These are phyloP conservation scores for Scomber japonicus DNA, from an alignment of 2,113 vertebrate species.

Conservation along the genomic window DNA sequence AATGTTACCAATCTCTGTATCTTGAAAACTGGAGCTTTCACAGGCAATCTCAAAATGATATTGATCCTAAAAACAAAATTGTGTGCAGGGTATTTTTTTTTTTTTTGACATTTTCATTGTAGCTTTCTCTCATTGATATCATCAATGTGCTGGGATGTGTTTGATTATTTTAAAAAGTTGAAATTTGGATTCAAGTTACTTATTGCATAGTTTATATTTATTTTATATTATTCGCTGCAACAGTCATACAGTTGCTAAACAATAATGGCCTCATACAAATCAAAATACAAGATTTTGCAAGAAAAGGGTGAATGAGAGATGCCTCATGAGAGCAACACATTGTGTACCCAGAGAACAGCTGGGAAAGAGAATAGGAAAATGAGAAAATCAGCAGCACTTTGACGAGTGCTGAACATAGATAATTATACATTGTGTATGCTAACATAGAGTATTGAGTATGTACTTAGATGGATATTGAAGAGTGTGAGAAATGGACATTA, in stretches of 20 bases:
- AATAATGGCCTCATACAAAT: not conserved
- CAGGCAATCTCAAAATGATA: too few species aligned
- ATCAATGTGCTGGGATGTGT: too few species aligned
- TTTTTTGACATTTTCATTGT: too few species aligned
- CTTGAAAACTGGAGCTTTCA: too few species aligned
- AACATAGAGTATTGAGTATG: slow-evolving; percentile 63
- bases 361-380: slow-evolving; percentile 58
- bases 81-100: too few species aligned
- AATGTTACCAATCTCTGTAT: too few species aligned
- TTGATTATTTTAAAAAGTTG: too few species aligned
- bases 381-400: slow-evolving; percentile 66
- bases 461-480: slow-evolving; percentile 58
- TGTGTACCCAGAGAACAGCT: slow-evolving; percentile 54
- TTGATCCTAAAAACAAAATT: too few species aligned
- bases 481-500: slow-evolving; percentile 59
- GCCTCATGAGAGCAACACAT: slow-evolving; percentile 52
- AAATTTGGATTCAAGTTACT: not conserved
- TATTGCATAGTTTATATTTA: too few species aligned
- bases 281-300: slow-evolving; percentile 1
- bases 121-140: too few species aligned
- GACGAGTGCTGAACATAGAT: slow-evolving; percentile 61
- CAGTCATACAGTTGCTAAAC: not conserved
- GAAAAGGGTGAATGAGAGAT: not conserved
- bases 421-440: slow-evolving; percentile 73
- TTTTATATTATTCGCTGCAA: not conserved